Base-by-base conservation (phyloP, 2,113 vertebrate genomes). In the Dermatemys mawii region DNA sequence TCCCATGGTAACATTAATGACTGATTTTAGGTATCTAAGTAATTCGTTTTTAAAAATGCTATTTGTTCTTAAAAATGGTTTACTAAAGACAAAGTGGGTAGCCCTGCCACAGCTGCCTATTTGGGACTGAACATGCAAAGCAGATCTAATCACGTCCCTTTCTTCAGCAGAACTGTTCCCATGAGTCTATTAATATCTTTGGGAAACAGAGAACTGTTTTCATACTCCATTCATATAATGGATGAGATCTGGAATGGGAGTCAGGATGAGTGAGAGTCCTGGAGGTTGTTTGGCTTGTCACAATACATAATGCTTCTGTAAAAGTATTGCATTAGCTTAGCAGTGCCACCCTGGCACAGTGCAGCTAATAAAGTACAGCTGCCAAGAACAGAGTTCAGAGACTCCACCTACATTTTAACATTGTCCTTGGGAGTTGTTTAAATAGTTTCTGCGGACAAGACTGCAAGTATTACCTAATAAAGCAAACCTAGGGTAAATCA, bases 191-290 rank as follows among this genome's bases (percentile, higher is more conserved):
- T 96, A 95, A 94, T 91, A 92, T 80, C 90, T 90, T 89, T 70
- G 84, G 90, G 86, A 95, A 97, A 94, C 79, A 92, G 73, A 94
- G 84, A 93, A 96, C 86, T 81, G 87, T 89, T 90, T 95, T 90
- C 81, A 82, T 73, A 90, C 88, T 84, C 96, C 87, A 80, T 93
- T 92, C 91, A 79, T 92, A 35, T 91, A 94, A 94, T 11, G 51
- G 87, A 93, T 92, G 90, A 89, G 84, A 83, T 92, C 94, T 91
- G 88, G 95, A 90, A 89, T 84, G 54, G 81, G 75, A 95, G 83
- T 85, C 87, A 73, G n/a, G 92, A 92, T 88, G 89, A 89, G 60
- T 81, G 87, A 94, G 93, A 88, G 83, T 94, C 76, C 93, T 96
- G 81, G 92, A 94, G 95, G 95, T 92, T 81, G 87, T 41, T 85